These are phyloP conservation scores for Drosophila serrata DNA, from an alignment of 1,140 invertebrate genomes.

Conservation along the genomic window DNA sequence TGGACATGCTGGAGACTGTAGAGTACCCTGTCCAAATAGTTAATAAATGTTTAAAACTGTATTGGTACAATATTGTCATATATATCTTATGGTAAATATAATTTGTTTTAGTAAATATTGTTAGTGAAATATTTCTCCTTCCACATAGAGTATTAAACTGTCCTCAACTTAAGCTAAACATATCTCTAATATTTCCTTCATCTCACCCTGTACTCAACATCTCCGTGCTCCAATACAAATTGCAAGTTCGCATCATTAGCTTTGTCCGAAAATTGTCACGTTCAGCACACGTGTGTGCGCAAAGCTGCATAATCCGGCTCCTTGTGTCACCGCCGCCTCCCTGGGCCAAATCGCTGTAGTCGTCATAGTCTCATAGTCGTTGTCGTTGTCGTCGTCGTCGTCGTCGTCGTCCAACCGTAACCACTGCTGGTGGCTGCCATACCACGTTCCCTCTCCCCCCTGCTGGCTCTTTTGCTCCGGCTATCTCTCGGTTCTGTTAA, in stretches of 20 bases:
- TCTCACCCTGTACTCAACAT: background rate
- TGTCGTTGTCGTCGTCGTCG: constrained; percentile 12
- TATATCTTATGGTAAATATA: background rate
- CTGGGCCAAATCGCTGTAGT: constrained; percentile 25
- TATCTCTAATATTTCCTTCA: constrained; percentile 6
- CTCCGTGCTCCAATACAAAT: constrained; percentile 55
- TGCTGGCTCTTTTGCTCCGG: background rate
- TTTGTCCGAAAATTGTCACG: constrained; percentile 77
- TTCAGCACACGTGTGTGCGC: constrained; percentile 68
- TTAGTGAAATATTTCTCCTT: background rate
- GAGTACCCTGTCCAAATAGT: too few species aligned
- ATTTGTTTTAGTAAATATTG: background rate
- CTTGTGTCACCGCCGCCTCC: constrained; percentile 20
- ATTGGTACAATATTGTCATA: too few species aligned
- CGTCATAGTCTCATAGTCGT: constrained; percentile 6
- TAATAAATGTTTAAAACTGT: too few species aligned
- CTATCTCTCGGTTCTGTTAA: constrained; percentile 41
- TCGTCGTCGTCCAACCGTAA: constrained; percentile 44
- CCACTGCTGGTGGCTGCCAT: constrained; percentile 53
- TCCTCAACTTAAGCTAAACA: background rate
- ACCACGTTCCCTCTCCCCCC: constrained; percentile 7
- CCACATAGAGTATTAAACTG: background rate
- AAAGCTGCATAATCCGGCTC: constrained; percentile 60
- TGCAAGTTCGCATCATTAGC: constrained; percentile 73
- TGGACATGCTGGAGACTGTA: background rate